A percentile compares a stretch with the other conserved stretches of the same genome.
phyloP scores from a whole-genome alignment of 1,140 invertebrate genomes.

The Procambarus clarkii region DNA sequence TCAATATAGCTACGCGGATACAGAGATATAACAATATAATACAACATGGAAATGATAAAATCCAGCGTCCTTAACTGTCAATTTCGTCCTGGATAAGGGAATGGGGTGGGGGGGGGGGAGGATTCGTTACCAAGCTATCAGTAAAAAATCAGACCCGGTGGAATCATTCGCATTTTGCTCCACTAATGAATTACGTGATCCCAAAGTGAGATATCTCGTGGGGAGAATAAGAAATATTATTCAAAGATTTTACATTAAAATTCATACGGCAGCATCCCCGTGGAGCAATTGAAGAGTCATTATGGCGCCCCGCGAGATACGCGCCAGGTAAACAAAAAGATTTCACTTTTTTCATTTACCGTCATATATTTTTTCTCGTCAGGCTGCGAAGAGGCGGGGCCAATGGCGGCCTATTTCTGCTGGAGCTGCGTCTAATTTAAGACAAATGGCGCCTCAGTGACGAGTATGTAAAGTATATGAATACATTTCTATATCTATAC shows the following conservation, averaged over 20 bases:
- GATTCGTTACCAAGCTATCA: not conserved
- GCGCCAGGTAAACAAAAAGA: not conserved
- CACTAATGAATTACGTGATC: not conserved
- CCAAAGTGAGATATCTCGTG: not conserved
- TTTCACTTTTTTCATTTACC: not conserved
- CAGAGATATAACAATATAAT: too few relatives aligned
- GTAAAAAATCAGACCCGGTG: not conserved
- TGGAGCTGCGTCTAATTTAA: too few relatives aligned
- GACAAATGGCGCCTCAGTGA: too few relatives aligned
- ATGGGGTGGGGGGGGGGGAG: not conserved
- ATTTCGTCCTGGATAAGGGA: too few relatives aligned
- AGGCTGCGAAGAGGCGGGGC: too few relatives aligned
- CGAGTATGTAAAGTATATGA: too few relatives aligned
- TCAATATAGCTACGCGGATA: too few relatives aligned
- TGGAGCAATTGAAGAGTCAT: conserved; percentile 7
- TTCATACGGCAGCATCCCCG: not conserved
- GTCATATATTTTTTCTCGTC: not conserved
- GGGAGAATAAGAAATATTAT: conserved; percentile 8
- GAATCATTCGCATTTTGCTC: not conserved
- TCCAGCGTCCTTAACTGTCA: too few relatives aligned
- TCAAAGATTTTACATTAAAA: conserved; percentile 1
- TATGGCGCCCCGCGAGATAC: not conserved
- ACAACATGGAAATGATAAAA: too few relatives aligned
- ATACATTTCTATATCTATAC: too few relatives aligned
- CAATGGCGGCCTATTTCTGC: too few relatives aligned